phyloP scores from a whole-genome alignment of 2,113 vertebrate genomes.

The Grammomys dolichurus region DNA sequence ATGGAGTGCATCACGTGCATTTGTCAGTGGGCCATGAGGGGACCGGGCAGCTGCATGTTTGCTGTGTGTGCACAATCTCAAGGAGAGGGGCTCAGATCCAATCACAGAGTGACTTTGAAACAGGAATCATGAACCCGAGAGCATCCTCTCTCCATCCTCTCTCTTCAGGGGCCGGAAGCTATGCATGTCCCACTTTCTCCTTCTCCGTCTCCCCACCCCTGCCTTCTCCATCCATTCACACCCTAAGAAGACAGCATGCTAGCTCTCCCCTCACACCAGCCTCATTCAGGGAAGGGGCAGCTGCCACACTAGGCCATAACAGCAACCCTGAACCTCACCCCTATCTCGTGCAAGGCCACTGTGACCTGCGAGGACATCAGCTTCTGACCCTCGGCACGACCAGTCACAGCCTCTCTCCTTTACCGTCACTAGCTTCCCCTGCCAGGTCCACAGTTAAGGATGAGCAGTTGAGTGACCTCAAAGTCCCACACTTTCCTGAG shows the following conservation, averaged over 20 bases:
- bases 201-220: no score
- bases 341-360: no score
- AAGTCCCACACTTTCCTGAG: neutral
- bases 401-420: neutral
- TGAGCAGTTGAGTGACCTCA: neutral
- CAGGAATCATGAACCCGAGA: neutral
- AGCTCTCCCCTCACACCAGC: neutral
- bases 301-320: neutral
- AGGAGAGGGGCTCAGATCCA: neutral
- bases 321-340: neutral
- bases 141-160: no score
- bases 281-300: neutral
- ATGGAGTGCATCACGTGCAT: neutral
- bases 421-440: neutral
- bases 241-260: no score
- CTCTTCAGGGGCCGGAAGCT: neutral
- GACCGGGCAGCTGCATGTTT: no score
- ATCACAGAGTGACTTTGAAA: neutral
- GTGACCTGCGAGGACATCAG: neutral
- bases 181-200: neutral
- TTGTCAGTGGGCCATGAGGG: neutral
- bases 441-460: neutral
- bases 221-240: neutral
- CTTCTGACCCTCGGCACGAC: no score
- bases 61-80: neutral